Base-by-base conservation (phyloP, 2,797 vertebrate genomes). In the Hoplostethus atlanticus region DNA sequence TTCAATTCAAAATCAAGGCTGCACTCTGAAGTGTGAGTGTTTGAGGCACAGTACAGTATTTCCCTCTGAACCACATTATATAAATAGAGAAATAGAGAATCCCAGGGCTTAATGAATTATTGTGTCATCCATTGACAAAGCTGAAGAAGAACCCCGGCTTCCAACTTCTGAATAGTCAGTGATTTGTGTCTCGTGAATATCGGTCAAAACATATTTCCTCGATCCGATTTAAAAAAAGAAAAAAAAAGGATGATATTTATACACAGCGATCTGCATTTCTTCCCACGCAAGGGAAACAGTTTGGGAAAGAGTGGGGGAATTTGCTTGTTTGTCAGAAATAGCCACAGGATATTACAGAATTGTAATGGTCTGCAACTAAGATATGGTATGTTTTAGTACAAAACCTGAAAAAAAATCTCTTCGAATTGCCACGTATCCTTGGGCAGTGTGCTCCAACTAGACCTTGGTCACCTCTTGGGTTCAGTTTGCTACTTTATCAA, bases 1-100 rank as follows among this genome's bases (percentile, higher is more conserved):
- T 76, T 85, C 36, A 17, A 21, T 76, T 89, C 73, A 83, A 59
- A 70, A 57, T 84, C 67, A 73, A 74, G 60, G 36, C 61, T 59
- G 38, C 55, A 51, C 50, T 38, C 46, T 71, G 38, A 68, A n/a
- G 28, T 68, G 36, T 64, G 58, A 67, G 68, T 52, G 70, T 11
- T 66, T 59, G 3, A 68, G 17, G n/a, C 34, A 56, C 21, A 28
- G 16, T 16, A 16, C 57, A 53, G 51, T 21, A 38, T 53, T 63
- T 75, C 46, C 17, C 50, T 73, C 16, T 58, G 38, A 82, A 64
- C 58, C 25, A 52, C 38, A 16, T 48, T 40, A 30, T 38, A 56
- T 68, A 66, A 87, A 71, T 47, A 69, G 51, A 75, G 13, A 66
- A 87, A 71, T 47, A 69, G 51, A 75, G 13, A 13, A 73, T 68